A percentile compares a stretch with the other conserved stretches of the same genome.
phyloP scores from a whole-genome alignment of 2,888 invertebrate genomes.

The Agonum fuliginosum region DNA sequence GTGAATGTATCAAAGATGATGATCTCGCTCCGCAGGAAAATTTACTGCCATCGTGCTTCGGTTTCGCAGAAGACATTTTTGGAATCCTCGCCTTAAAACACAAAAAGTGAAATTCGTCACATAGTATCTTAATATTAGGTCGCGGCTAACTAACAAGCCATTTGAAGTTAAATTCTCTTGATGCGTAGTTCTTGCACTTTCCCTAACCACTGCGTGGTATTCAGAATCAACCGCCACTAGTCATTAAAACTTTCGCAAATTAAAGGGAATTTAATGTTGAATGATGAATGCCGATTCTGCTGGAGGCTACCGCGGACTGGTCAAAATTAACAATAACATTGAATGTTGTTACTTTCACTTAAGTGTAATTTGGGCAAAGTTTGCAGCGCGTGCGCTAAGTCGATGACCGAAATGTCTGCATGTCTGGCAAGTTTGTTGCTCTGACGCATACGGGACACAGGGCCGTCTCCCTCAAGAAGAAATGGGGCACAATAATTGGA shows the following conservation, averaged over 20 bases:
- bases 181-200: constrained; percentile 29
- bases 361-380: constrained; percentile 34
- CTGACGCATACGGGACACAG: constrained; percentile 14
- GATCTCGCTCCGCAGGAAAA: not conserved
- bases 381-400: constrained; percentile 36
- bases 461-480: constrained; percentile 6
- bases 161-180: not conserved
- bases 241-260: constrained; percentile 50
- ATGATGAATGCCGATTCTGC: not conserved
- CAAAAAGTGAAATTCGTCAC: constrained; percentile 9
- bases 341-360: constrained; percentile 34
- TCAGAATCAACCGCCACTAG: not conserved
- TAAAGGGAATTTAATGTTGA: constrained; percentile 50
- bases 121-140: constrained; percentile 7
- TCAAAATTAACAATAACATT: constrained; percentile 30
- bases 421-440: constrained; percentile 45
- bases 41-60: not conserved
- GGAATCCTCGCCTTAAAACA: not conserved
- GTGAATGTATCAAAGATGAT: not conserved
- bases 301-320: constrained; percentile 13
- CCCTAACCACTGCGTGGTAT: not conserved
- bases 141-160: not conserved
- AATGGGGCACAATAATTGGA: too few species aligned
- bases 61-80: not conserved
- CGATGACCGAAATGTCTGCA: constrained; percentile 45